Evolutionary conservation across 2,797 vertebrate genomes (phyloP).

Genomic region (Loriculus beryllinus): DNA sequence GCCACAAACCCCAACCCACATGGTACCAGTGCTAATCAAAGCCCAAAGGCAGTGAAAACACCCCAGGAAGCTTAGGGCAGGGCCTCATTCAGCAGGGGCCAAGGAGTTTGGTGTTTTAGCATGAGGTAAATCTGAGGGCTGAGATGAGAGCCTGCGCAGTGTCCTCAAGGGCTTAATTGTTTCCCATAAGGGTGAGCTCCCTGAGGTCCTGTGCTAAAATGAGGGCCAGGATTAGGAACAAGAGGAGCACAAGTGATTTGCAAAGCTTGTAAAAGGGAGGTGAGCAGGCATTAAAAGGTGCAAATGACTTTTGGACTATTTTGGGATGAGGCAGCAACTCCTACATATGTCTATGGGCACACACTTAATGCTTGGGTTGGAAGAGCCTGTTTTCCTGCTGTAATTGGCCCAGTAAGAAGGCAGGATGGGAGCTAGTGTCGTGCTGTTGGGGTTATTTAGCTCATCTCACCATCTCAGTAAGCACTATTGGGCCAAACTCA

Average conservation of each 20-base stretch:
- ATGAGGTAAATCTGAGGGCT: not conserved
- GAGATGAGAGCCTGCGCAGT: not conserved
- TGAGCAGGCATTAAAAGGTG: not conserved
- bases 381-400: conserved; percentile 32
- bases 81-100: not conserved
- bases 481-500: not conserved
- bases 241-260: not conserved
- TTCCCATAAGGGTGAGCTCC: not conserved
- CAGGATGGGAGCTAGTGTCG: not conserved
- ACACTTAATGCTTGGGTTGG: not conserved
- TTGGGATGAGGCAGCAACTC: not conserved
- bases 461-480: not conserved
- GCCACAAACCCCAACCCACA: not conserved
- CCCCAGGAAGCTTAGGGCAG: not conserved
- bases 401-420: not conserved
- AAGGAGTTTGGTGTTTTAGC: not conserved
- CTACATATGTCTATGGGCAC: not conserved
- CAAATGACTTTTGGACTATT: not conserved
- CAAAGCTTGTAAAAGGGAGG: not conserved
- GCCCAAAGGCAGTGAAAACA: not conserved
- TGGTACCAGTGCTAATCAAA: not conserved
- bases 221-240: not conserved
- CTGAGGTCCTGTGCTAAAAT: not conserved
- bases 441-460: not conserved
- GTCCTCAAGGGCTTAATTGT: not conserved